Evolutionary conservation across 2,113 vertebrate genomes (phyloP).

Genomic region (Leiothrix lutea): DNA sequence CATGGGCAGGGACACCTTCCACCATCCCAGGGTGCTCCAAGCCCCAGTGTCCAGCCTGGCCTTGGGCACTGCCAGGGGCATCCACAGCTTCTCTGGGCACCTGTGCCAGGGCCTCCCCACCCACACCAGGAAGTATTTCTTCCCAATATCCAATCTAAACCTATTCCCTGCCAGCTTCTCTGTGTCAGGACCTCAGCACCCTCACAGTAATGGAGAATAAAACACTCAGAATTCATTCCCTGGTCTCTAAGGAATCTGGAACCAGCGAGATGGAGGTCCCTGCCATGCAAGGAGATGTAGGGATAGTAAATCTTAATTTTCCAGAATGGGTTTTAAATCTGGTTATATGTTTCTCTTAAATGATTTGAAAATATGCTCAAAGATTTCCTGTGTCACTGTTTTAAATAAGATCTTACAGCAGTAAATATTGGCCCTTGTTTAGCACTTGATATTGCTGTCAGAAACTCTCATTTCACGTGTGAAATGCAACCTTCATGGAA

Average conservation of each 20-base stretch:
- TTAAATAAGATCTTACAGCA: not conserved
- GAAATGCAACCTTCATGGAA: not conserved
- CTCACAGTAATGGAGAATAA: not conserved
- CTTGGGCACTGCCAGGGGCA: not conserved
- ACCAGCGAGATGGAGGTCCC: not conserved
- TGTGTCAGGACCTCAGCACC: not conserved
- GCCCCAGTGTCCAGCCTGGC: not conserved
- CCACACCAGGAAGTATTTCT: no score
- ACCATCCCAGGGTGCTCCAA: accelerated
- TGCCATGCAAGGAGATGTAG: not conserved
- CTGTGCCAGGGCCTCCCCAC: no score
- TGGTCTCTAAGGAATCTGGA: not conserved
- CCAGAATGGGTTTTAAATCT: not conserved
- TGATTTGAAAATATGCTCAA: not conserved
- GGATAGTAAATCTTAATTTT: not conserved
- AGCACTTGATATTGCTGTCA: not conserved
- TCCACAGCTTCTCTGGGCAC: not conserved
- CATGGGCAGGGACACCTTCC: not conserved
- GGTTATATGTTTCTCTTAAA: not conserved
- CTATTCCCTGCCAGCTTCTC: no score
- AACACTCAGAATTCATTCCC: not conserved
- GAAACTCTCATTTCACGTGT: not conserved
- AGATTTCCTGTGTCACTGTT: not conserved
- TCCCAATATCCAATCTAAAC: no score
- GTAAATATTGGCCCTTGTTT: not conserved